Evolutionary conservation across 2,113 vertebrate genomes (phyloP), one percentile per base, ranked within the genome.

Genomic region (Sapajus apella): DNA sequence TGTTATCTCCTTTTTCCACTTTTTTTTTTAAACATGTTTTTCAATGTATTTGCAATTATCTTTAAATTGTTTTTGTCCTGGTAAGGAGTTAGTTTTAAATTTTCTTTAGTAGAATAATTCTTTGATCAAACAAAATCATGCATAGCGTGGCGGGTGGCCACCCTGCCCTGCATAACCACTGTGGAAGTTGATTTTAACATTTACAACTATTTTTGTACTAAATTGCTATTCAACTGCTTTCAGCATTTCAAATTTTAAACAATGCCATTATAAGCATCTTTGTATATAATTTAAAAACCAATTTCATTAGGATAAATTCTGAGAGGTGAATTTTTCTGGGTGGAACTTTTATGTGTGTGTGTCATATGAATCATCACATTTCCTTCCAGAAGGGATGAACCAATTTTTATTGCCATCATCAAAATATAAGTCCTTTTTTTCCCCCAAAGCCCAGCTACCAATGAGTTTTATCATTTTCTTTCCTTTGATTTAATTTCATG

Each of bases 301-400:
- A 90, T 61, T 88, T 94, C 14, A 83, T 61, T 72, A 58, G 17
- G 25, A 77, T 90, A 72, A 58, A 95, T 87, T 86, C 52, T 84
- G 45, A 92, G 43, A 90, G 66, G 30, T n/a, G 56, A 9, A 18
- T 61, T 68, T 96, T 92, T 90, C 84, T 85, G 56, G 47, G 4
- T 73, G 30, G 35, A 85, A 61, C 2, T 45, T 23, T 52, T 66
- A 61, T 85, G 58, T n/a, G 52, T 50, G 94, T 68, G 75, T 81
- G 35, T 40, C 7, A 50, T 56, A 30, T 35, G 23, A 4, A 18
- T 17, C 43, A 27, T 16, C 50, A 16, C 8, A 16, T 66, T 52
- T 73, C 30, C 58, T 87, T 85, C 20, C 16, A 55, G 30, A 92
- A 88, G 30, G 86, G 89, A 87, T 8, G 35, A 82, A 75, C 2